Evolutionary conservation across 2,888 invertebrate genomes (phyloP).

Genomic region (Cryptophagus acutangulus): DNA sequence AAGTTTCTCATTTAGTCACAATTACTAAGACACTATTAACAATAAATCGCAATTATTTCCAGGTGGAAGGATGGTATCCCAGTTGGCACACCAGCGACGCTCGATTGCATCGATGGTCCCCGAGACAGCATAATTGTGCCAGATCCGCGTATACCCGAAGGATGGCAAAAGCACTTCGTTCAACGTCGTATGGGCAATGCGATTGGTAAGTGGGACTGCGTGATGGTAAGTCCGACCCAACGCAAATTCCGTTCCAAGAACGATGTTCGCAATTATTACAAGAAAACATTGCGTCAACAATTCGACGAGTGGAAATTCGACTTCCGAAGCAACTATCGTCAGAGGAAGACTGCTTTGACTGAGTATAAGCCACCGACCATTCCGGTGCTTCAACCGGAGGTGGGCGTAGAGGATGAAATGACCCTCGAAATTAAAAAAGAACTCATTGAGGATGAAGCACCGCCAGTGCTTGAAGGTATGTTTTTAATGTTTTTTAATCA

Average conservation of each 20-base stretch:
- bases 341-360: no score
- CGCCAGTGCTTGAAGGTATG: no score
- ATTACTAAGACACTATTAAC: no score
- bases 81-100: conserved; percentile 52
- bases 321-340: conserved; percentile 55
- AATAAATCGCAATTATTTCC: no score
- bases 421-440: no score
- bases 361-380: no score
- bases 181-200: conserved; percentile 64
- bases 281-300: conserved; percentile 46
- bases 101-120: conserved; percentile 46
- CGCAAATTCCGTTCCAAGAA: conserved; percentile 57
- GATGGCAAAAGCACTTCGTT: conserved; percentile 76
- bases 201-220: conserved; percentile 78
- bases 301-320: conserved; percentile 50
- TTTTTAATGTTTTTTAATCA: no score
- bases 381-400: no score
- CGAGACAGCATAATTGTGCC: conserved; percentile 58
- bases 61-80: conserved; percentile 69
- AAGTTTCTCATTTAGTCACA: no score
- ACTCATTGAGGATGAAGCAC: no score
- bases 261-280: conserved; percentile 54
- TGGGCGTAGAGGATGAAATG: no score
- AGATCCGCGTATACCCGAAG: conserved; percentile 67
- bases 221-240: conserved; percentile 62